Percentiles rank a stretch among this genome's conserved stretches.
Conservation (phyloP, 2,113 vertebrate genomes). For the Empidonax traillii region DNA sequence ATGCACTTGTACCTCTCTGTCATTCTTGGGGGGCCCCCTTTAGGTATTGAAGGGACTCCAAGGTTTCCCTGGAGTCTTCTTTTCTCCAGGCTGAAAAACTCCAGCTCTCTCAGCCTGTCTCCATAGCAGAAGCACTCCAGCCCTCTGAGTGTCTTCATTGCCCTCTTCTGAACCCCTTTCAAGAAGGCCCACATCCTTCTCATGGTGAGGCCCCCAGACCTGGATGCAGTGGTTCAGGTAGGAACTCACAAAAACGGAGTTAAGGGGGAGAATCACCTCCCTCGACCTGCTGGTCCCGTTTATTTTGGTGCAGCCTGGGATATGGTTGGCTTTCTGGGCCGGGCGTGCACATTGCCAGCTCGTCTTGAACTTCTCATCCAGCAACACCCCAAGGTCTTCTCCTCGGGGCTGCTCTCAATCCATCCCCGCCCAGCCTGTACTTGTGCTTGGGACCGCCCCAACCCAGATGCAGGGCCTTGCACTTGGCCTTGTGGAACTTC, state of each 20-base stretch:
- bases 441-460: not conserved
- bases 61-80: not conserved
- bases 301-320: not conserved
- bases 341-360: not conserved
- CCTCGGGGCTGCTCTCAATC: not conserved
- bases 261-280: not conserved
- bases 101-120: not conserved
- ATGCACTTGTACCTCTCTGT: not conserved
- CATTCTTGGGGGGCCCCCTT: not conserved
- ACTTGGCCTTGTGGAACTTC: not conserved
- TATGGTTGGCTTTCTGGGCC: not conserved
- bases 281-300: not conserved
- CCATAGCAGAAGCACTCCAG: not conserved
- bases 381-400: not conserved
- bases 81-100: not conserved
- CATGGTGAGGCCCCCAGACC: not conserved
- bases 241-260: not conserved
- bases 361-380: not conserved
- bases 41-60: not conserved
- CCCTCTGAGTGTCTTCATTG: not conserved
- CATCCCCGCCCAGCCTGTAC: not conserved
- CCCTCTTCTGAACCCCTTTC: not conserved
- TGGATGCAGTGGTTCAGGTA: not conserved
- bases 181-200: not conserved
- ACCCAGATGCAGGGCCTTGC: not conserved